phyloP scores from a whole-genome alignment of 2,888 invertebrate species.

The Invenusta paracnida region DNA sequence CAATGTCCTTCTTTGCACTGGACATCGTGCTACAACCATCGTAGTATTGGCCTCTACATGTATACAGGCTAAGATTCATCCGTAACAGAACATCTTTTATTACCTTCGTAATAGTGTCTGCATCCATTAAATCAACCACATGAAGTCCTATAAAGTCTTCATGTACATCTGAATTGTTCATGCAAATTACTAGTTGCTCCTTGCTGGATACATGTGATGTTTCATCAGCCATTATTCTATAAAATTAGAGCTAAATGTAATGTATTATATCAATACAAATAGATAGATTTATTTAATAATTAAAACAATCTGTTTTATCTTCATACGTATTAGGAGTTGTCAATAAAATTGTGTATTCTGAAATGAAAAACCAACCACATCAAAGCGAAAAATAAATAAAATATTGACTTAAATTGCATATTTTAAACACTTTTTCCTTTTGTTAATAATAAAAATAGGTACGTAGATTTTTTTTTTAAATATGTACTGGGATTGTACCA shows the following conservation, averaged over 20 bases:
- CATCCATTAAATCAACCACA: background rate
- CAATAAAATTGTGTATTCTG: background rate
- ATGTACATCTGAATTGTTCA: background rate
- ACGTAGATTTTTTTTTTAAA: too few relatives aligned
- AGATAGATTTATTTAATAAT: background rate
- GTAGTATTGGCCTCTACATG: background rate
- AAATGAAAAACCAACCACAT: too few relatives aligned
- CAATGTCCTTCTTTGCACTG: background rate
- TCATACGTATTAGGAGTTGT: background rate
- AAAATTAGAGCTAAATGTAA: too few relatives aligned
- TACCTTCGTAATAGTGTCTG: background rate
- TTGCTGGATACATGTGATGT: too few relatives aligned
- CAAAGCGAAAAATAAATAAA: too few relatives aligned
- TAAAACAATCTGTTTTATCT: background rate
- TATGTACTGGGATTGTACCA: too few relatives aligned
- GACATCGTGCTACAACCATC: background rate
- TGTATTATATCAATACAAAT: too few relatives aligned
- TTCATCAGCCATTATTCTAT: too few relatives aligned
- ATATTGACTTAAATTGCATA: too few relatives aligned
- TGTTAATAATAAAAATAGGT: too few relatives aligned
- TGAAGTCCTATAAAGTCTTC: background rate
- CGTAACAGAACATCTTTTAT: background rate
- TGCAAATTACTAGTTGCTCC: too few relatives aligned
- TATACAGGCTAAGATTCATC: background rate
- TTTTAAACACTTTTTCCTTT: too few relatives aligned